Base-by-base conservation (phyloP, 2,888 invertebrate genomes). In the Oligia strigilis region DNA sequence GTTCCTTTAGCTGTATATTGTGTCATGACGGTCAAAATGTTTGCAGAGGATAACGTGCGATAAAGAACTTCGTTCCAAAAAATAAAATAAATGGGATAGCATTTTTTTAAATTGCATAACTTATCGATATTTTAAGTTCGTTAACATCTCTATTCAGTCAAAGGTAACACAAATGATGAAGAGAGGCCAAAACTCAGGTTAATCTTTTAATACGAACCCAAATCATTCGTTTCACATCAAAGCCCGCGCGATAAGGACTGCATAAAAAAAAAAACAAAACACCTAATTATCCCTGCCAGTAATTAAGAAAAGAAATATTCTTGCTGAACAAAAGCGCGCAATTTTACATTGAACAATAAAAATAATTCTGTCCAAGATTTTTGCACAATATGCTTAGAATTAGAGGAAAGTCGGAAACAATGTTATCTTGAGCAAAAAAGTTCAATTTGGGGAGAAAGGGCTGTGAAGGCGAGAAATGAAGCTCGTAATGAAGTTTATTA, bases 391-490 rank as follows among this genome's bases (percentile, higher is more conserved):
- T 82, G 88, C 85, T 84, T 77, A 75, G 85, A 87, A 83, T 87
- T 88, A 83, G 76, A 87, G 69, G 72, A 76, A 80, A 87, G 77
- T 72, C 78, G 71, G 79, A 72, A 89, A 87, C 78, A 87, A 87
- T 88, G 87, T 89, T 88, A 85, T 89, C 87, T 87, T 77, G 19
- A 78, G 75, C 49, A 87, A 82, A 88, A 87, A 89, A 87, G 88
- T 87, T 83, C 60, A 85, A 87, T 89, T 89, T 80, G 46, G 67
- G 72, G 73, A 81, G 73, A 78, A 88, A 89, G 87, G 89, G 79
- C 85, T 87, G 76, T 66, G 67, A 81, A 78, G 72, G 76, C 77
- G 70, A 72, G 58, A 81, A 88, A 87, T 84, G 40, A 77, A 77
- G 75, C 67, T 72, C n/a, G 72, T 81, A 78, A 87, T 84, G 70